Percentiles rank a stretch among this genome's conserved stretches.
Conservation (phyloP, 2,888 invertebrate species). For the Tubulanus polymorphus region DNA sequence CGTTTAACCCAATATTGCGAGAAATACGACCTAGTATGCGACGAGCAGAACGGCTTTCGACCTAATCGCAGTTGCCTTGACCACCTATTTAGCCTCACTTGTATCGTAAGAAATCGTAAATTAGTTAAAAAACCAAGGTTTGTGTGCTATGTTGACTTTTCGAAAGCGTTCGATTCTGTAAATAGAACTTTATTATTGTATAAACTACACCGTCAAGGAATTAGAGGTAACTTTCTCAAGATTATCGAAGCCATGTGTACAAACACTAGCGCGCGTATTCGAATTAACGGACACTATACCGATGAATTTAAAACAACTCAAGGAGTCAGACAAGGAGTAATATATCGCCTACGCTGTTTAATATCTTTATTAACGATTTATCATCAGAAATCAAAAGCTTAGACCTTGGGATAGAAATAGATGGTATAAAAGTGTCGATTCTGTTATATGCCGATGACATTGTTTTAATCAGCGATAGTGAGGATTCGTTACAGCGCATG, state of each 20-base stretch:
- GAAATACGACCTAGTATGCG: neutral
- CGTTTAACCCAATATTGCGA: neutral
- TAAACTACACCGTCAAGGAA: neutral
- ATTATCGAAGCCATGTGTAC: neutral
- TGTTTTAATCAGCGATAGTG: neutral
- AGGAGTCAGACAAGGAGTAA: neutral
- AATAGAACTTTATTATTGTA: neutral
- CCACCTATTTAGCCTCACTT: neutral
- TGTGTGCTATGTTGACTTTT: neutral
- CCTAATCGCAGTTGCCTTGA: neutral
- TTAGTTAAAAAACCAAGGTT: neutral
- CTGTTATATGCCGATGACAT: neutral
- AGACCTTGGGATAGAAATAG: neutral
- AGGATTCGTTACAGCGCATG: neutral
- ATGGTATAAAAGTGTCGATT: neutral
- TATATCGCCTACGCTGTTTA: neutral
- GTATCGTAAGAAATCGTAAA: neutral
- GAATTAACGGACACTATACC: neutral
- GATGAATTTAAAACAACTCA: neutral
- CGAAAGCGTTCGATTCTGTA: neutral
- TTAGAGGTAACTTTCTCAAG: neutral
- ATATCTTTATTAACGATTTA: slow-evolving; percentile 4
- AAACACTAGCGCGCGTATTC: neutral
- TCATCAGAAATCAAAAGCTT: slow-evolving; percentile 4
- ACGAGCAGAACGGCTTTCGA: neutral